Conservation (phyloP, 2,113 vertebrate species). For the Alligator mississippiensis region DNA sequence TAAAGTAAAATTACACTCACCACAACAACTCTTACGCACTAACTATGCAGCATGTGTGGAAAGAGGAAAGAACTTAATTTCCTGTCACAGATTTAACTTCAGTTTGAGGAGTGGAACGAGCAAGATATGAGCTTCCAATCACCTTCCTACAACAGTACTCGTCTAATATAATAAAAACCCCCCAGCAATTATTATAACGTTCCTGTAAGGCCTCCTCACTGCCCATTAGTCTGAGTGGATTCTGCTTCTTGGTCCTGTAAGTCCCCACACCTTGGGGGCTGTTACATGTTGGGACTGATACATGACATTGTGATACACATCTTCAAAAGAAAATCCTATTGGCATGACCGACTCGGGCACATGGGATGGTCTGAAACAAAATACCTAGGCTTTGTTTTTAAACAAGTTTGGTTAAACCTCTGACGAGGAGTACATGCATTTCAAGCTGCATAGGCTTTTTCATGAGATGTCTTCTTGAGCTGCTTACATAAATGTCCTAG, state of each 20-base stretch:
- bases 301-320: background rate
- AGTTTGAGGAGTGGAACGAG: background rate
- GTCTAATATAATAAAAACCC: background rate
- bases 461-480: background rate
- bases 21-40: background rate
- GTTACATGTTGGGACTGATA: background rate
- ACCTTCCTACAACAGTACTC: background rate
- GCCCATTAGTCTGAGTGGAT: background rate
- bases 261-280: too few species aligned
- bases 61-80: background rate
- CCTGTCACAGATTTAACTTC: background rate
- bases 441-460: background rate
- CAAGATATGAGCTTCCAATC: background rate
- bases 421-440: background rate
- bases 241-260: background rate
- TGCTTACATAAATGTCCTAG: fast-evolving
- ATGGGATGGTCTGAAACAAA: background rate
- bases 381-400: background rate
- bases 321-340: background rate
- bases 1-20: background rate
- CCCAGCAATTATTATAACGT: background rate
- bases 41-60: fast-evolving
- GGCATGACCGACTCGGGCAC: background rate
- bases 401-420: background rate
- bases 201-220: background rate